Conservation (phyloP, 2,888 invertebrate species). For the Brenthis ino region DNA sequence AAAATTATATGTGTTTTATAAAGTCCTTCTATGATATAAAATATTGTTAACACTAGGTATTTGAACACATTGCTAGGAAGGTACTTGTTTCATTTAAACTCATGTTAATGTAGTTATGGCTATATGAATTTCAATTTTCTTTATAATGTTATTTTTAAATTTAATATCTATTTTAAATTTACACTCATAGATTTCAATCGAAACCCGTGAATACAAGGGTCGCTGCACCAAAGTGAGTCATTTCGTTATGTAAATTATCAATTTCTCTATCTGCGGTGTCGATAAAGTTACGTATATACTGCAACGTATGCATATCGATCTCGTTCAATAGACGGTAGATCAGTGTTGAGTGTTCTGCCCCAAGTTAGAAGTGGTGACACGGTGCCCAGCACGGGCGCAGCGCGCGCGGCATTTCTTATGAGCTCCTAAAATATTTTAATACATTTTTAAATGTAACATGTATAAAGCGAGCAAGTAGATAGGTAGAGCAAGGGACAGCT, state of each 20-base stretch:
- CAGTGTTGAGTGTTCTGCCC: conserved; percentile 77
- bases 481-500: neutral
- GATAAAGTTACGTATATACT: conserved; percentile 41
- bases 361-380: conserved; percentile 76
- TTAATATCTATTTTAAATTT: conserved; percentile 7
- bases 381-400: conserved; percentile 79
- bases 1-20: conserved; percentile 12
- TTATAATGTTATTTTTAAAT: neutral
- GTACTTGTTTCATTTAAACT: conserved; percentile 36
- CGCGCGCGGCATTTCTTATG: conserved; percentile 71
- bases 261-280: conserved; percentile 16
- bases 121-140: conserved; percentile 4
- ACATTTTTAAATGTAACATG: neutral
- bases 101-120: conserved; percentile 13
- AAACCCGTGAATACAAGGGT: conserved; percentile 13
- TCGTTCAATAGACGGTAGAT: conserved; percentile 59
- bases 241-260: conserved; percentile 25
- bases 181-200: conserved; percentile 10
- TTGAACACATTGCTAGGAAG: conserved; percentile 45
- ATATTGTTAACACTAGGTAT: conserved; percentile 32
- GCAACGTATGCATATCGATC: conserved; percentile 68
- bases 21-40: conserved; percentile 8
- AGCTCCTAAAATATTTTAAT: conserved; percentile 52
- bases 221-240: conserved; percentile 23
- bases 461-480: neutral